Evolutionary conservation across 2,113 vertebrate species (phyloP).

Genomic region (Istiophorus platypterus): DNA sequence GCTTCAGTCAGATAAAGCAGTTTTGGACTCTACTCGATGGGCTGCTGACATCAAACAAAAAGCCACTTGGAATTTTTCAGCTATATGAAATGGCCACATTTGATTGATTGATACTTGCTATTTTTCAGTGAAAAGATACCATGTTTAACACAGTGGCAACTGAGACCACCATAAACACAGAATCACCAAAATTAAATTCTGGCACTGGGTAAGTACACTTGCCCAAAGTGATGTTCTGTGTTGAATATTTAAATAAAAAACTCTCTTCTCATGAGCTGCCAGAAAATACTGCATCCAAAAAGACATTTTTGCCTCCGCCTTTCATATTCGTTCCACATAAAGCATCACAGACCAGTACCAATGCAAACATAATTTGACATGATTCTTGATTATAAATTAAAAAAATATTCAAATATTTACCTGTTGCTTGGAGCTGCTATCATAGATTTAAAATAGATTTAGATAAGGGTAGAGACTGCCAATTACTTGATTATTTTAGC

Average conservation of each 20-base stretch:
- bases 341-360: slow-evolving; percentile 15
- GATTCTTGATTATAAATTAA: slow-evolving; percentile 2
- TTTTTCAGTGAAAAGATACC: slow-evolving; percentile 4
- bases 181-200: not conserved
- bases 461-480: slow-evolving; percentile 10
- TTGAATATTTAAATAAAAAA: slow-evolving; percentile 8
- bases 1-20: slow-evolving; percentile 15
- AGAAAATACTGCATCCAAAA: not conserved
- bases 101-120: not conserved
- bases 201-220: not conserved
- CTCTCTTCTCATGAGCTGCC: not conserved
- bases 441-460: not conserved
- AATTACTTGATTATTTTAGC: not conserved
- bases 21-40: not conserved
- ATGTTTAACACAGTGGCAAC: not conserved
- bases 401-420: not conserved
- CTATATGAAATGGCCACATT: slow-evolving; percentile 1
- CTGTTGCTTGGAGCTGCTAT: not conserved
- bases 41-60: slow-evolving; percentile 21
- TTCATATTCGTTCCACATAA: slow-evolving; percentile 16
- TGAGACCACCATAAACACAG: not conserved
- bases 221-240: not conserved
- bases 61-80: not conserved
- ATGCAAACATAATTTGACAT: slow-evolving; percentile 12
- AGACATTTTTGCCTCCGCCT: not conserved